Conservation (phyloP, 2,797 vertebrate species). For the Gastrophryne carolinensis region DNA sequence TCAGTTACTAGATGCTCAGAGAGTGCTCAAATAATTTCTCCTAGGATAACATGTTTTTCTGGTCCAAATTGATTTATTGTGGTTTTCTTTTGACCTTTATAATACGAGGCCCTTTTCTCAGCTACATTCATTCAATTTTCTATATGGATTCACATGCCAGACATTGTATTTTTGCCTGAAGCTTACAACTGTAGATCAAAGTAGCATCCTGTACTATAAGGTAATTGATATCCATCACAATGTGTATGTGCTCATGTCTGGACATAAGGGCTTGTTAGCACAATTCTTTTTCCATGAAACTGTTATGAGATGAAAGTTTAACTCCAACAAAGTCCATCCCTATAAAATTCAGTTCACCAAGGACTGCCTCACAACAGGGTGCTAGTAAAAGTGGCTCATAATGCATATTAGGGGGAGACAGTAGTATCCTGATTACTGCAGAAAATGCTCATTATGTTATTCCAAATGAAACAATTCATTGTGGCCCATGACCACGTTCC, state of each 20-base stretch:
- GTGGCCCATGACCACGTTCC: too few relatives aligned
- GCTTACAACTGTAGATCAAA: slow-evolving; percentile 7
- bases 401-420: too few relatives aligned
- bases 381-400: too few relatives aligned
- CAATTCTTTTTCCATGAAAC: neutral
- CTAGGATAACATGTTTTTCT: slow-evolving; percentile 4
- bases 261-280: neutral
- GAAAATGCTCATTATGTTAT: too few relatives aligned
- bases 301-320: neutral
- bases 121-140: slow-evolving; percentile 4
- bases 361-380: too few relatives aligned
- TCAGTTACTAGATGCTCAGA: slow-evolving; percentile 14
- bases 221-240: neutral
- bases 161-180: slow-evolving; percentile 17
- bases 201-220: neutral
- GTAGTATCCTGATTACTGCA: too few relatives aligned
- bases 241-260: neutral
- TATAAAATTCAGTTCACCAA: too few relatives aligned
- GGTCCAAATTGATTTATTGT: slow-evolving; percentile 20
- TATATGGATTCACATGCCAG: slow-evolving; percentile 2
- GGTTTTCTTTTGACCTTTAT: slow-evolving; percentile 21
- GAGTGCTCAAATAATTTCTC: slow-evolving; percentile 28
- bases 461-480: too few relatives aligned
- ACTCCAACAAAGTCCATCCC: too few relatives aligned
- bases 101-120: slow-evolving; percentile 9